phyloP scores from a whole-genome alignment of 2,888 invertebrate species.

The Parnassius mnemosyne region DNA sequence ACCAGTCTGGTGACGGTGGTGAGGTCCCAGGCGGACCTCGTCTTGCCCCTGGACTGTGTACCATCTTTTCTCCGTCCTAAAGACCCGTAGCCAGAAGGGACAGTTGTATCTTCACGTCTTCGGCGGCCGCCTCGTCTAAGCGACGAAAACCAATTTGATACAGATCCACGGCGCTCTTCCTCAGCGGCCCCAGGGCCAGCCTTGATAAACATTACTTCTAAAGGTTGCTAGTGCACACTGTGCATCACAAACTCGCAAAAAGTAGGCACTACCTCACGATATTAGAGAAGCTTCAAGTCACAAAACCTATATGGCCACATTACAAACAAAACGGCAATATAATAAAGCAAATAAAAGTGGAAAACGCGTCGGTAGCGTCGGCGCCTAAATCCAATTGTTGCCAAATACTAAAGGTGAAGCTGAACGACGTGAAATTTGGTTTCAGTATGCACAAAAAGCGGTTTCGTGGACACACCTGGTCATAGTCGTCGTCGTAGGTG shows the following conservation, averaged over 20 bases:
- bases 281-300: conserved; percentile 59
- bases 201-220: conserved; percentile 78
- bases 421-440: conserved; percentile 51
- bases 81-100: conserved; percentile 73
- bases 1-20: conserved; percentile 80
- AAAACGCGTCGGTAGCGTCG: conserved; percentile 64
- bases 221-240: conserved; percentile 52
- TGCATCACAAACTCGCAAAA: conserved; percentile 65
- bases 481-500: conserved; percentile 74
- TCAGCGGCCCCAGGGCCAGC: conserved; percentile 70
- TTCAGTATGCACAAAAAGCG: conserved; percentile 60
- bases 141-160: conserved; percentile 91
- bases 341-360: conserved; percentile 65
- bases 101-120: conserved; percentile 65
- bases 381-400: conserved; percentile 50
- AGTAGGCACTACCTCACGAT: conserved; percentile 46
- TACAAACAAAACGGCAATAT: conserved; percentile 50
- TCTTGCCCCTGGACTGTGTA: conserved; percentile 68
- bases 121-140: conserved; percentile 82
- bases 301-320: conserved; percentile 65
- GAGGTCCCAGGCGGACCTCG: conserved; percentile 82
- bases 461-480: conserved; percentile 71
- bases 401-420: conserved; percentile 62
- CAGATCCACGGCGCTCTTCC: conserved; percentile 84
- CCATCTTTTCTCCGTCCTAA: conserved; percentile 76